Percentiles rank a stretch among this genome's conserved stretches.
These are phyloP conservation scores for Lasioglossum baleicum DNA, from an alignment of 1,140 invertebrate genomes.

Conservation along the genomic window DNA sequence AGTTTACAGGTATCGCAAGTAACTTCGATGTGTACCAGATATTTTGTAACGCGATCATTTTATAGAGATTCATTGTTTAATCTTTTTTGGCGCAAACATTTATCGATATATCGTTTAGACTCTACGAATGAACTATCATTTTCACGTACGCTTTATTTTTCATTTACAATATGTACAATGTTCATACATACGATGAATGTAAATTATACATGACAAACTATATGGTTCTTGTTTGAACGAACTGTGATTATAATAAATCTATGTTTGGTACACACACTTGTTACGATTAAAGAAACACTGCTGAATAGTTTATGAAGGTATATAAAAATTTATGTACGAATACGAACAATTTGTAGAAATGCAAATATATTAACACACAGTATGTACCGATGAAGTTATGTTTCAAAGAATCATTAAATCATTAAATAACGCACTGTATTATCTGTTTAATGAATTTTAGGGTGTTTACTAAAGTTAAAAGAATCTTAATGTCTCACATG, in stretches of 20 bases:
- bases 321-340: constrained; percentile 24
- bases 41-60: constrained; percentile 6
- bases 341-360: background rate
- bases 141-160: background rate
- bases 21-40: background rate
- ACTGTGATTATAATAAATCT: constrained; percentile 7
- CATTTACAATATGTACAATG: background rate
- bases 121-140: background rate
- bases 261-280: constrained; percentile 8
- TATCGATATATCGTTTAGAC: background rate
- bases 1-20: background rate
- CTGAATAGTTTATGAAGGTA: constrained; percentile 27
- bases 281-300: constrained; percentile 2
- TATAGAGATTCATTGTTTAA: background rate
- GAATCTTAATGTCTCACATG: background rate
- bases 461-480: background rate
- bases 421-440: background rate
- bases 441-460: constrained; percentile 8
- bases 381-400: background rate
- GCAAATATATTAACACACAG: constrained; percentile 12
- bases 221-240: constrained; percentile 6
- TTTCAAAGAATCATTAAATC: background rate
- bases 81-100: background rate
- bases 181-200: constrained; percentile 22
- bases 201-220: constrained; percentile 5